These are phyloP conservation scores for Acanthosepion lycidas DNA, from an alignment of 2,888 invertebrate genomes.

Conservation along the genomic window DNA sequence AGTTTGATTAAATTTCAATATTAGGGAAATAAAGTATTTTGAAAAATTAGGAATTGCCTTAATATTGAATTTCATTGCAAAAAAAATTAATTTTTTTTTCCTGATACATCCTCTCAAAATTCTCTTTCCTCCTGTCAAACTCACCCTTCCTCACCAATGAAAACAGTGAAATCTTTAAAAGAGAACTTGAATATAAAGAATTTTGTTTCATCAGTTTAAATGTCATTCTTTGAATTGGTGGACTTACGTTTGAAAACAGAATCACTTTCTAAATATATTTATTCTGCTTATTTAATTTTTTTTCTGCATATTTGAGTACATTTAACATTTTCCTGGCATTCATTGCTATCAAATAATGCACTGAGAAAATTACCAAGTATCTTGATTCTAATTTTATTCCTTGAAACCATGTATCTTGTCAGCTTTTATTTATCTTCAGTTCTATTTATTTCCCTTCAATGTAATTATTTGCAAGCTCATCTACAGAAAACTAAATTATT, in stretches of 20 bases:
- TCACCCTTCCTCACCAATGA: background rate
- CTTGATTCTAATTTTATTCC: background rate
- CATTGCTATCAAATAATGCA: background rate
- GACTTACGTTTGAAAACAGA: background rate
- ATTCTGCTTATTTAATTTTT: constrained; percentile 34
- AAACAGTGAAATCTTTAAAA: background rate
- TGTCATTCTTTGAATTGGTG: background rate
- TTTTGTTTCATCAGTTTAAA: background rate
- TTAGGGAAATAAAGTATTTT: background rate
- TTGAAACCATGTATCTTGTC: background rate
- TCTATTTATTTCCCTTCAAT: background rate
- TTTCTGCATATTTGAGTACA: background rate
- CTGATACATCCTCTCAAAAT: background rate
- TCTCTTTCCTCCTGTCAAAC: background rate
- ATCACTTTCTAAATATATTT: background rate
- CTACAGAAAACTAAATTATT: background rate
- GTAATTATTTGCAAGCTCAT: background rate
- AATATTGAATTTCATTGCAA: background rate
- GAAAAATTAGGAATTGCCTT: background rate
- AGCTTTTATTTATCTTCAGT: constrained; percentile 9
- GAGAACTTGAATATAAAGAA: background rate
- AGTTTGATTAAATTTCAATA: background rate
- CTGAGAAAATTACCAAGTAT: background rate
- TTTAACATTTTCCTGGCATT: background rate
- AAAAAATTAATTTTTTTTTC: background rate